These are phyloP conservation scores for Crossoptilon crossoptilon DNA, from an alignment of 2,797 vertebrate species.

Conservation along the genomic window DNA sequence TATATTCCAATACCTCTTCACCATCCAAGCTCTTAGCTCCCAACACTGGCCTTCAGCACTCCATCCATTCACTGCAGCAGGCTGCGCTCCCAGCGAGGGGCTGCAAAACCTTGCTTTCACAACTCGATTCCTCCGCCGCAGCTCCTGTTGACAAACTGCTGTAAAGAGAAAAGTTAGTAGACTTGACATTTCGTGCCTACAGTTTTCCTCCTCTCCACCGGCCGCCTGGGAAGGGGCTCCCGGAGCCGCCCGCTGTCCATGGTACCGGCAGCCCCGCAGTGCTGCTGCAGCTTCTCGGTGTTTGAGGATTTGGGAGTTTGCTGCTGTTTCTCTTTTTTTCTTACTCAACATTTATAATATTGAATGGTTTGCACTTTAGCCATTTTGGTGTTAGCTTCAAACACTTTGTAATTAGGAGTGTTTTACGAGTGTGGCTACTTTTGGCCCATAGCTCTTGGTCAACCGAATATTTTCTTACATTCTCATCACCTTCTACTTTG, in stretches of 20 bases:
- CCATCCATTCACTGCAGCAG: neutral
- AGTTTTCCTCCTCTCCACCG: too few species aligned
- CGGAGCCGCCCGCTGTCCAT: slow-evolving; percentile 34
- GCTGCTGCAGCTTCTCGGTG: neutral
- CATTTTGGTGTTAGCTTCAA: neutral
- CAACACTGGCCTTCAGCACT: neutral
- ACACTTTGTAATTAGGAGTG: fast-evolving
- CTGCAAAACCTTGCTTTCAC: neutral
- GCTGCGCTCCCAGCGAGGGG: neutral
- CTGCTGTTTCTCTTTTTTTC: neutral
- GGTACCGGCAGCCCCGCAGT: neutral
- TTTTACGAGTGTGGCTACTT: neutral
- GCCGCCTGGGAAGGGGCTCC: neutral
- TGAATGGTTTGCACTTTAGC: neutral
- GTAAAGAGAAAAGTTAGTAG: neutral
- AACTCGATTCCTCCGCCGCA: neutral
- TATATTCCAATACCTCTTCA: neutral
- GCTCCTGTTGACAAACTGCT: neutral
- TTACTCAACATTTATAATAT: neutral
- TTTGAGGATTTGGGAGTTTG: neutral
- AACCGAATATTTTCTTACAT: neutral
- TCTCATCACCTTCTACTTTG: neutral
- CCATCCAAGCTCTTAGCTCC: neutral
- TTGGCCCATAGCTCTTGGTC: neutral
- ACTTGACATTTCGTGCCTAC: neutral